These are phyloP conservation scores for Xylocampa areola DNA, from an alignment of 2,888 invertebrate genomes.

Conservation along the genomic window DNA sequence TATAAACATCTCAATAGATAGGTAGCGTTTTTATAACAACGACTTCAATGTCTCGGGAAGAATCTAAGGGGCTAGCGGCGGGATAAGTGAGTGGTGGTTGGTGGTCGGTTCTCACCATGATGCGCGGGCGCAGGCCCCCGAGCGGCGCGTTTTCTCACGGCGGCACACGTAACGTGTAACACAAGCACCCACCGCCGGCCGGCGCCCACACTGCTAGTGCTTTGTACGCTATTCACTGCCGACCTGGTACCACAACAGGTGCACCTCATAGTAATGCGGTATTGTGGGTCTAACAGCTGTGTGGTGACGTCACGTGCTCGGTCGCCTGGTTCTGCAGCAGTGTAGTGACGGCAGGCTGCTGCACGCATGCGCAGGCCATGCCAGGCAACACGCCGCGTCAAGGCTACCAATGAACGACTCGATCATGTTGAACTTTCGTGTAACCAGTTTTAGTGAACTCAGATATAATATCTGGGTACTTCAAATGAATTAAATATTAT, in stretches of 20 bases:
- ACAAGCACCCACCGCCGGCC: slow-evolving; percentile 5
- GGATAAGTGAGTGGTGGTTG: background rate
- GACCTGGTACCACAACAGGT: slow-evolving; percentile 31
- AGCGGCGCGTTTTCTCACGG: slow-evolving; percentile 16
- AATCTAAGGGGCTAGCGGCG: background rate
- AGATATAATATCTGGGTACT: no score
- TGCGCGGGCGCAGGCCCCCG: slow-evolving; percentile 2
- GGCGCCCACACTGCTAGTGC: background rate
- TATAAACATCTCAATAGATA: no score
- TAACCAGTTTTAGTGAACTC: no score
- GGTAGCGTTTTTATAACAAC: no score
- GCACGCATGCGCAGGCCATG: background rate
- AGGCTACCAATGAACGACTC: background rate
- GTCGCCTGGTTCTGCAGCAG: background rate
- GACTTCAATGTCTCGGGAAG: no score
- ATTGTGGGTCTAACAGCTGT: background rate
- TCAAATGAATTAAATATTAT: no score
- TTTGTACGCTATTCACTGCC: slow-evolving; percentile 25
- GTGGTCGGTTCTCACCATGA: background rate
- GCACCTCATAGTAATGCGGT: background rate
- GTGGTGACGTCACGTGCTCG: no score
- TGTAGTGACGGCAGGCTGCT: background rate
- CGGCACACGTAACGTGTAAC: slow-evolving; percentile 15
- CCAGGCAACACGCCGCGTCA: background rate
- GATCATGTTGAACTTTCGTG: background rate